A percentile compares a stretch with the other conserved stretches of the same genome.
These are phyloP conservation scores for Drosophila subsilvestris DNA, from an alignment of 2,888 invertebrate species.

Conservation along the genomic window DNA sequence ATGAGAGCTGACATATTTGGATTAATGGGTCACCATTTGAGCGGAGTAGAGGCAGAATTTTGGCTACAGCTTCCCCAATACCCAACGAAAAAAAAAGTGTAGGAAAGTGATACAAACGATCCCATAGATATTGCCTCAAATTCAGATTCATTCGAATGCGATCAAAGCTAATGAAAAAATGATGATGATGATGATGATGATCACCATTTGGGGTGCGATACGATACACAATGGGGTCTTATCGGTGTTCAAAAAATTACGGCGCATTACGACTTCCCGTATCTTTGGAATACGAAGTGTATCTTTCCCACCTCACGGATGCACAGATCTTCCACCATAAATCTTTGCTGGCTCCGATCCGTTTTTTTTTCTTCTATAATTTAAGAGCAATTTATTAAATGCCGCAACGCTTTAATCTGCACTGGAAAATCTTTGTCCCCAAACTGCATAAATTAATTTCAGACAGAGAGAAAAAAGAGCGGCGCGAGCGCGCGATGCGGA, in stretches of 20 bases:
- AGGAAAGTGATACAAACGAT: not conserved
- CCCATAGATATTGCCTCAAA: not conserved
- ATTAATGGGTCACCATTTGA: slow-evolving; percentile 66
- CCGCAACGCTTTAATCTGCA: slow-evolving; percentile 68
- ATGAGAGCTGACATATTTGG: slow-evolving; percentile 63
- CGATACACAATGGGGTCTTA: slow-evolving; percentile 23
- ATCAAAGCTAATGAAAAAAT: not conserved
- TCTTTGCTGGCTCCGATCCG: slow-evolving; percentile 13
- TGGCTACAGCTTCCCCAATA: slow-evolving; percentile 4
- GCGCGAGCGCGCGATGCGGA: slow-evolving; percentile 35
- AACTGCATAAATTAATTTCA: slow-evolving; percentile 76
- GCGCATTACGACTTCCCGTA: slow-evolving; percentile 11
- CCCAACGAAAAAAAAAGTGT: not conserved
- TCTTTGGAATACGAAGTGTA: not conserved
- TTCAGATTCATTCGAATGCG: not conserved
- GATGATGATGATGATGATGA: not conserved
- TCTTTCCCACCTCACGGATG: slow-evolving; percentile 19
- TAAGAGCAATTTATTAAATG: slow-evolving; percentile 74
- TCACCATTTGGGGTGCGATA: slow-evolving; percentile 6
- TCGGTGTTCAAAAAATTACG: slow-evolving; percentile 32
- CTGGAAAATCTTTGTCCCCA: slow-evolving; percentile 58
- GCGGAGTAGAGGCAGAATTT: slow-evolving; percentile 21
- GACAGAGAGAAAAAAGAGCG: slow-evolving; percentile 14
- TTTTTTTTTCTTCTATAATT: slow-evolving; percentile 51
- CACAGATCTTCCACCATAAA: slow-evolving; percentile 23